Evolutionary conservation across 2,113 vertebrate species (phyloP).

Genomic region (Ochotona curzoniae): DNA sequence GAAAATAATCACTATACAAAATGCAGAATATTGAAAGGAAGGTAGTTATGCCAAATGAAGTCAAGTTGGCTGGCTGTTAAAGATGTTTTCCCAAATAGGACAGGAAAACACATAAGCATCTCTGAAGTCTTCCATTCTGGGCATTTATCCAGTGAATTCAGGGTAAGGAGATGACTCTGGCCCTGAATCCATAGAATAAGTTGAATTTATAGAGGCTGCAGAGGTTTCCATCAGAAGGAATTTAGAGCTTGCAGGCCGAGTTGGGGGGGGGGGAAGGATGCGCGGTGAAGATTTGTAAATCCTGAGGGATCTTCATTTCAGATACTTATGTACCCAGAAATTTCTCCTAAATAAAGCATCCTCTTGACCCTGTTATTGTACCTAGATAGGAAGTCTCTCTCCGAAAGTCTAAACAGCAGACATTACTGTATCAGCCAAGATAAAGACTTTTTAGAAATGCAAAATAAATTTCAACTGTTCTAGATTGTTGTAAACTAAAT

Average conservation of each 20-base stretch:
- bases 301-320: not conserved
- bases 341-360: slow-evolving; percentile 15
- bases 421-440: not conserved
- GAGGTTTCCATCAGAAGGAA: not conserved
- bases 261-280: not conserved
- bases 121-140: not conserved
- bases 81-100: not conserved
- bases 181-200: not conserved
- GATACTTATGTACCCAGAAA: not conserved
- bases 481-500: slow-evolving; percentile 37
- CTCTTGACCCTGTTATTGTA: not conserved
- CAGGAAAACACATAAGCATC: slow-evolving; percentile 10
- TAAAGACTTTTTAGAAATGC: slow-evolving; percentile 20
- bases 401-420: slow-evolving; percentile 3
- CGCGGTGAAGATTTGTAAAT: too few relatives aligned
- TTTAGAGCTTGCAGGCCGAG: not conserved
- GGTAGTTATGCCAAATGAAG: not conserved
- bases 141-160: not conserved
- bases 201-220: slow-evolving; percentile 39
- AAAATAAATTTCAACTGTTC: slow-evolving; percentile 51
- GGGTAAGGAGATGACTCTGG: not conserved
- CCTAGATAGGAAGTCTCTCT: not conserved
- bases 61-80: not conserved
- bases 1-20: not conserved
- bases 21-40: not conserved